phyloP scores from a whole-genome alignment of 1,140 invertebrate species.

The Helicoverpa zea region DNA sequence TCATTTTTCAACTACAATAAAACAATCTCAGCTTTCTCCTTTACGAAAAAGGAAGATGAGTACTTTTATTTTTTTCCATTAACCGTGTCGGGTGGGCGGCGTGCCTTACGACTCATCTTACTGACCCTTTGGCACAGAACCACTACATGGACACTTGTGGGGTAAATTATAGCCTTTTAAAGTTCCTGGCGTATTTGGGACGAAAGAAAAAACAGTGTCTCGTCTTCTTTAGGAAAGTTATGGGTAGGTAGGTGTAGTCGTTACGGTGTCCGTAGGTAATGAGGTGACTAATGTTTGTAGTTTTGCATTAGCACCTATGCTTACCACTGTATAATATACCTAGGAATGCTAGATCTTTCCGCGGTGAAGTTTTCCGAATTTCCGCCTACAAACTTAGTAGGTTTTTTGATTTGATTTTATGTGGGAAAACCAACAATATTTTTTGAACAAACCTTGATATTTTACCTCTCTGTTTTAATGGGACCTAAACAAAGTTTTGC shows the following conservation, averaged over 20 bases:
- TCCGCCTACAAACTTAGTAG: too few relatives aligned
- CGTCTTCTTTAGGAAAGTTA: constrained; percentile 12
- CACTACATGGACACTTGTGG: constrained; percentile 6
- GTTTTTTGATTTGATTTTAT: too few relatives aligned
- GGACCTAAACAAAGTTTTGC: too few relatives aligned
- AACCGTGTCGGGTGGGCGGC: constrained; percentile 36
- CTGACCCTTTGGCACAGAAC: constrained; percentile 41
- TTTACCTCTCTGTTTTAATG: too few relatives aligned
- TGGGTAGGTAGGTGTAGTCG: neutral
- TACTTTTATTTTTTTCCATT: constrained; percentile 29
- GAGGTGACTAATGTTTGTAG: neutral
- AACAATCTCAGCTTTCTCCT: constrained; percentile 15
- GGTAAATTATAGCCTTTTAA: constrained; percentile 29
- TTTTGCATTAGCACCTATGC: neutral
- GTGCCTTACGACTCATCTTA: neutral
- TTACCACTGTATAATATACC: neutral
- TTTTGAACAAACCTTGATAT: too few relatives aligned
- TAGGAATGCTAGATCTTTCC: too few relatives aligned
- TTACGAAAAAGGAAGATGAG: constrained; percentile 18
- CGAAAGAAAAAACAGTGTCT: constrained; percentile 10
- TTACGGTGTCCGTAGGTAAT: constrained; percentile 6
- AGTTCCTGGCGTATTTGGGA: constrained; percentile 28
- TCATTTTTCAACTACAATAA: neutral
- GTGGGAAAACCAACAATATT: too few relatives aligned
- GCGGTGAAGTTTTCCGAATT: too few relatives aligned